Evolutionary conservation across 2,888 invertebrate genomes (phyloP), one percentile per base, ranked within the genome.

Genomic region (Drosophila demipolita): DNA sequence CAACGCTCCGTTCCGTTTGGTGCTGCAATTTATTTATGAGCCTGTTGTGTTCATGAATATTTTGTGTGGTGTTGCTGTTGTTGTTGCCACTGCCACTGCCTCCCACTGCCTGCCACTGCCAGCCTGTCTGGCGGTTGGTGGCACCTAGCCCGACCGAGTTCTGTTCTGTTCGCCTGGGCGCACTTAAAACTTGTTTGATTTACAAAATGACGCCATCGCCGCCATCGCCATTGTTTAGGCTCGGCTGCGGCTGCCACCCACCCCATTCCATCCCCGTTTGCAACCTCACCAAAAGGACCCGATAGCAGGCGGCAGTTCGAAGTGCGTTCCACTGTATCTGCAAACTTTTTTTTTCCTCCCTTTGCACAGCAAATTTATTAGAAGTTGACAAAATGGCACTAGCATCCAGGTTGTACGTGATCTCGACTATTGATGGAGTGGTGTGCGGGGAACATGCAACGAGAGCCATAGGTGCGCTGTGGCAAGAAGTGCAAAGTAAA

Each of bases 31-130:
- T 86, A 86, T 86, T 83, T 86, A 86, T 83, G 81, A 86, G 83
- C 75, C 81, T 80, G 83, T 80, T 83, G 81, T 86, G 83, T 85
- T 86, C 86, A 83, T 83, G 83, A 83, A 83, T 86, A 86, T 83
- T 83, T 86, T 76, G 83, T 80, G 50, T 48, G 66, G 54, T 59
- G 35, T 15, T 26, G 38, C 23, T 55, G 26, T 26, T 55, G 55
- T 38, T 26, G 49, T 8, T 29, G 29, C 29, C 29, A 29, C 23
- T 23, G 15, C 23, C 40, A 29, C 29, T 40, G 40, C 15, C 23
- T 23, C 5, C 23, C 23, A 45, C 23, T 15, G 23, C 23, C 23
- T 45, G 23, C 40, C 40, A 26, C 26, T 40, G 40, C 11, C 35
- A 4, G 12, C n/a, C 38, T 53, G 70, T 60, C 57, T 62, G 54